Evolutionary conservation across 2,888 invertebrate genomes (phyloP), one percentile per base, ranked within the genome.

Genomic region (Eledona agricola): DNA sequence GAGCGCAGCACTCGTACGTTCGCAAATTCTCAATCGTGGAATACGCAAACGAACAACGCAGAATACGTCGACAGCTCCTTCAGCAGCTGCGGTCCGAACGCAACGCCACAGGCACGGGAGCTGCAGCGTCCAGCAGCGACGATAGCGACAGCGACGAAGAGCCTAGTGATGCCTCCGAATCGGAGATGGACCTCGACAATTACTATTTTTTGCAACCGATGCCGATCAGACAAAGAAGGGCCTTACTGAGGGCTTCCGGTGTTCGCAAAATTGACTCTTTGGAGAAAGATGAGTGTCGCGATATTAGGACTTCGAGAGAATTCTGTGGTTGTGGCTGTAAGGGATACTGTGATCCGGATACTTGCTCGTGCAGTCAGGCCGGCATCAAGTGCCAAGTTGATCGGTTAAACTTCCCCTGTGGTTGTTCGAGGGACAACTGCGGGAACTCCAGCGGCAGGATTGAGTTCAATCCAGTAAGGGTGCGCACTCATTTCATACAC

Each of bases 371-470:
- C 78, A 93, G 94, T 73, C 86, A 90, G 71, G 92, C 92, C 28
- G 96, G 95, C 55, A 97, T 98, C 62, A 95, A 96, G 80, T 98
- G 97, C 75, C 96, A 96, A 83, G 96, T 98, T 43, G 97, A 98
- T 77, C 84, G 97, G 55, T 82, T 93, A 54, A 94, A 93, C 71
- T 98, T 97, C 73, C 98, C 98, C 0, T 98, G 98, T 75, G 96
- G 96, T 5, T 98, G 97, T 77, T 89, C 92, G 1, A 87, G 93
- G 63, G 96, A 96, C 67, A 93, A 94, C 32, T 98, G 98, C 77
- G 89, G 87, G 54, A 98, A 98, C 74, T 87, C 88, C 0, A 85
- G 88, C 29, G 98, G 98, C 2, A 84, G 98, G 57, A 92, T 97
- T 59, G 97, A 97, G 76, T 98, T 98, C 74, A 96, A 96, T 75